These are phyloP conservation scores for Labroides dimidiatus DNA, from an alignment of 2,797 vertebrate species.

Conservation along the genomic window DNA sequence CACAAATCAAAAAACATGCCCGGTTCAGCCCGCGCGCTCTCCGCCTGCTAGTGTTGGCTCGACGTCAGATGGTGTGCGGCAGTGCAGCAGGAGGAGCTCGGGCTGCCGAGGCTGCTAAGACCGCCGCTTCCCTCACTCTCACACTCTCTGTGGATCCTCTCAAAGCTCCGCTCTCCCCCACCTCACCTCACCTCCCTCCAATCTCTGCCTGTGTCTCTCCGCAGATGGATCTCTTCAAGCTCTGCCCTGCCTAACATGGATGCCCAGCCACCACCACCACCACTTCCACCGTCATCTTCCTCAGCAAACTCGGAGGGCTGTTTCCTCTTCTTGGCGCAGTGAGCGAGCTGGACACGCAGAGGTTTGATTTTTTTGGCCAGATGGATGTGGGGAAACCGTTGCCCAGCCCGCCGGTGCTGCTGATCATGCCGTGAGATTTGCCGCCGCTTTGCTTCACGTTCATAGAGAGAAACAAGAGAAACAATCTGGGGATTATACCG, in stretches of 20 bases:
- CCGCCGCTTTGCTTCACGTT: constrained; percentile 82
- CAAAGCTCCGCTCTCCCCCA: constrained; percentile 52
- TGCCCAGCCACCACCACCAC: constrained; percentile 84
- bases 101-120: constrained; percentile 67
- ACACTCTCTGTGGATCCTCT: constrained; percentile 72
- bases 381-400: constrained; percentile 89
- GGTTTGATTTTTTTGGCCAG: constrained; percentile 77
- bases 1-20: constrained; percentile 81
- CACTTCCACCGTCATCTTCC: constrained; percentile 51
- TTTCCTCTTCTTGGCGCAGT: constrained; percentile 94
- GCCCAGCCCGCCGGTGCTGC: constrained; percentile 80
- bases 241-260: constrained; percentile 92
- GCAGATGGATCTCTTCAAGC: constrained; percentile 91
- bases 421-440: constrained; percentile 96
- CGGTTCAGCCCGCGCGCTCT: constrained; percentile 71
- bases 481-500: constrained; percentile 84
- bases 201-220: constrained; percentile 83
- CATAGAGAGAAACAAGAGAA: constrained; percentile 33
- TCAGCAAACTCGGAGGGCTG: constrained; percentile 90
- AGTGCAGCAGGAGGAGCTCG: constrained; percentile 91
- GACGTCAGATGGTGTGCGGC: constrained; percentile 93
- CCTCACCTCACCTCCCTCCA: constrained; percentile 57
- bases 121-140: constrained; percentile 36
- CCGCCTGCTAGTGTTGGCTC: constrained; percentile 83
- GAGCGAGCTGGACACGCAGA: constrained; percentile 90